These are phyloP conservation scores for Tichodroma muraria DNA, from an alignment of 2,113 vertebrate species.

Conservation along the genomic window DNA sequence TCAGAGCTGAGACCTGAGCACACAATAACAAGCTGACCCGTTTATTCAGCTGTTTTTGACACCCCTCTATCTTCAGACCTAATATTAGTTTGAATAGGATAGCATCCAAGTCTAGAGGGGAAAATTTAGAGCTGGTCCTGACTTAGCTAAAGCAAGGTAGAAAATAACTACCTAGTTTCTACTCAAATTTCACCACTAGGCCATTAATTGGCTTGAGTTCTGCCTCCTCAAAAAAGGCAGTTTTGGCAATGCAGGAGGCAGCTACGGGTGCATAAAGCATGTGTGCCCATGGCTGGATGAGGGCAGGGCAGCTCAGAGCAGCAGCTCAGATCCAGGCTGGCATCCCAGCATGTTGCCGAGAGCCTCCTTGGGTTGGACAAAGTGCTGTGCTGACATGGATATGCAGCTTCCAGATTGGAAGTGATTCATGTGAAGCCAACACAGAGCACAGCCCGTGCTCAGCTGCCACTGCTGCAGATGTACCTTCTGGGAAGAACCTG, in stretches of 20 bases:
- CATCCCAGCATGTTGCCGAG: neutral
- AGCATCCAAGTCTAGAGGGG: conserved; percentile 20
- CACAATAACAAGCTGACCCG: conserved; percentile 17
- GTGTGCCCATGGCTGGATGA: neutral
- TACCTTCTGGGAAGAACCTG: neutral
- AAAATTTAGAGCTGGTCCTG: conserved; percentile 4
- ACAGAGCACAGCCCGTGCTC: neutral
- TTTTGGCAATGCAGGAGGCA: neutral
- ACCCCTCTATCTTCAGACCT: conserved; percentile 38
- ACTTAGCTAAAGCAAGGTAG: neutral
- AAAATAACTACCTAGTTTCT: conserved; percentile 5
- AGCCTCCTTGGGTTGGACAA: neutral
- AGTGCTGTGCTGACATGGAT: neutral
- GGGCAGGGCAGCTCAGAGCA: neutral
- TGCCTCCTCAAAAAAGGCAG: neutral
- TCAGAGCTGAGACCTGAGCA: neutral
- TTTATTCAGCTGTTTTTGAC: conserved; percentile 58
- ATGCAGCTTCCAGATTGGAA: neutral
- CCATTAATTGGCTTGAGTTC: neutral
- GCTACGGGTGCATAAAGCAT: fast-evolving
- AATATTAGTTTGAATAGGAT: conserved; percentile 39
- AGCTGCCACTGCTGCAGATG: neutral
- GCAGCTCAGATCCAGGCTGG: neutral
- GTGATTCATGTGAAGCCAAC: neutral
- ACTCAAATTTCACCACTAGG: neutral